phyloP scores from a whole-genome alignment of 2,113 vertebrate genomes.

The Sinocyclocheilus grahami region DNA sequence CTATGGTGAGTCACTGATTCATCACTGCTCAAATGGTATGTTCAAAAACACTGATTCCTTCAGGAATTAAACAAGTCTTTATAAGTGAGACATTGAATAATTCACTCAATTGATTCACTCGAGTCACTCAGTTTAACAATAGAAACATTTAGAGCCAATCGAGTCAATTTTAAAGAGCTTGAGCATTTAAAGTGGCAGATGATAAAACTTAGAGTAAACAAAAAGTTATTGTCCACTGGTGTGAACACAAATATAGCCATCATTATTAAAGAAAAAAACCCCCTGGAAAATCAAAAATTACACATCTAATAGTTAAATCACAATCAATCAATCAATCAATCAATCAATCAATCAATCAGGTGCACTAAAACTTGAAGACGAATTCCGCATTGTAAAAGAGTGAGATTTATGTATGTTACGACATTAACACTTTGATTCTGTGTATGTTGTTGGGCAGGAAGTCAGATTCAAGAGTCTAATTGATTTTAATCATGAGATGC shows the following conservation, averaged over 20 bases:
- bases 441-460: not conserved
- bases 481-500: constrained; percentile 32
- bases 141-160: not conserved
- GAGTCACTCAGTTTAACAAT: not conserved
- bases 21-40: not conserved
- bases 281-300: not conserved
- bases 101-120: not conserved
- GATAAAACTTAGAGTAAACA: not conserved
- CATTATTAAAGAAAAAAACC: not conserved
- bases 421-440: not conserved
- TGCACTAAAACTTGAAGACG: not conserved
- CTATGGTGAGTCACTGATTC: too few relatives aligned
- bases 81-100: not conserved
- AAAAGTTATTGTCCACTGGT: not conserved
- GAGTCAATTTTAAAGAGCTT: not conserved
- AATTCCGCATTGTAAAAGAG: too few relatives aligned
- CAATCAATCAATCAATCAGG: not conserved
- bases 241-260: not conserved
- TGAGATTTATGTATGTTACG: not conserved
- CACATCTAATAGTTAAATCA: not conserved
- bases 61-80: too few relatives aligned
- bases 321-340: not conserved
- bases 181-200: not conserved
- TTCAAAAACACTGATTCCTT: too few relatives aligned
- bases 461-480: constrained; percentile 8